A percentile compares a stretch with the other conserved stretches of the same genome.
Conservation (phyloP, 2,113 vertebrate genomes). For the Podilymbus podiceps region DNA sequence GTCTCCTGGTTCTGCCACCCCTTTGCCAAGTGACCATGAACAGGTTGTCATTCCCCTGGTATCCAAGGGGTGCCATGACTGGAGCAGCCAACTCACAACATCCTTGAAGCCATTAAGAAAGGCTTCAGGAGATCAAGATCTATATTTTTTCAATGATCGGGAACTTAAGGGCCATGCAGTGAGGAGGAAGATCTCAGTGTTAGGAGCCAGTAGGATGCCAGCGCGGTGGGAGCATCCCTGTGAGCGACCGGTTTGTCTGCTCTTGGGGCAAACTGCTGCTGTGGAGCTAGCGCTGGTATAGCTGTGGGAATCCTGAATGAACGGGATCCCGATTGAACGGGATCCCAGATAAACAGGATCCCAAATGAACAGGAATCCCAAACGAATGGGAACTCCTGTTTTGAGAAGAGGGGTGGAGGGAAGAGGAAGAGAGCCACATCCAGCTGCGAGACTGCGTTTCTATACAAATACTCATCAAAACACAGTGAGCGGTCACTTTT, state of each 20-base stretch:
- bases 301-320: not conserved
- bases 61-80: not conserved
- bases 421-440: not conserved
- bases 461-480: not conserved
- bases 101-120: not conserved
- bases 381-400: not conserved
- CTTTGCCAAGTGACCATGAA: not conserved
- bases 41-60: not conserved
- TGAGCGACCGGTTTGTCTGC: not conserved
- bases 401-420: accelerated
- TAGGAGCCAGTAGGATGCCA: not conserved
- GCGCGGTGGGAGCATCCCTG: not conserved
- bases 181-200: not conserved
- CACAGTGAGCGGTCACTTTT: not conserved
- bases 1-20: not conserved
- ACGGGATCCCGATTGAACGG: not conserved
- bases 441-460: not conserved
- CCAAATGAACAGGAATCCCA: not conserved
- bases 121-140: not conserved
- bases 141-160: accelerated
- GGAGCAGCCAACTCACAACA: not conserved
- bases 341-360: not conserved
- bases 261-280: not conserved
- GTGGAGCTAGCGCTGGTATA: not conserved
- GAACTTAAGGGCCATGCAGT: not conserved